Evolutionary conservation across 2,113 vertebrate genomes (phyloP).

Genomic region (Poeciliopsis turrubarensis): DNA sequence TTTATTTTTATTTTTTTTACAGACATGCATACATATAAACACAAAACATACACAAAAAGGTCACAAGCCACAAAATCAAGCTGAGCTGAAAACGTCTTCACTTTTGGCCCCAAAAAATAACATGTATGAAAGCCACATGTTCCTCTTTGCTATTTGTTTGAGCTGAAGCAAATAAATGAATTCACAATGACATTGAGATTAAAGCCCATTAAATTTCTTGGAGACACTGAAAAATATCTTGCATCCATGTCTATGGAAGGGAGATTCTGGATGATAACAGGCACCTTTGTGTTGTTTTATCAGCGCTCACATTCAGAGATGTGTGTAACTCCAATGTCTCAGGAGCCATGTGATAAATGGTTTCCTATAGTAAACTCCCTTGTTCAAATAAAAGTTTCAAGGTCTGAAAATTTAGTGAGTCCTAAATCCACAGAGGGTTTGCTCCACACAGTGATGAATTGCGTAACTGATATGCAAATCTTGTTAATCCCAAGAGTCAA

Average conservation of each 20-base stretch:
- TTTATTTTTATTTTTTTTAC: slow-evolving; percentile 11
- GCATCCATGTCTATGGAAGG: not conserved
- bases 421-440: slow-evolving; percentile 11
- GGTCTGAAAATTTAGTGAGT: slow-evolving; percentile 19
- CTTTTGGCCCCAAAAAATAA: not conserved
- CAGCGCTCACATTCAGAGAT: not conserved
- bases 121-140: no score
- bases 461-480: slow-evolving; percentile 55
- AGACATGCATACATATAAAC: not conserved
- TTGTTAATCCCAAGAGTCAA: slow-evolving; percentile 53
- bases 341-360: not conserved
- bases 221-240: not conserved
- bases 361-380: not conserved
- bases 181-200: not conserved
- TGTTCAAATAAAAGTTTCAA: slow-evolving; percentile 42
- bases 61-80: slow-evolving; percentile 11
- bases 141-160: not conserved
- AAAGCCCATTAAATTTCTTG: not conserved
- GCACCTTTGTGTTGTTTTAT: not conserved
- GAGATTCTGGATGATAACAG: not conserved
- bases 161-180: not conserved
- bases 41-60: not conserved
- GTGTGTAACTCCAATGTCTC: slow-evolving; percentile 2
- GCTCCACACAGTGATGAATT: slow-evolving; percentile 32
- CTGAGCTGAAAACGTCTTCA: slow-evolving; percentile 28